Conservation (phyloP, 2,797 vertebrate species). For the Podarcis lilfordi region DNA sequence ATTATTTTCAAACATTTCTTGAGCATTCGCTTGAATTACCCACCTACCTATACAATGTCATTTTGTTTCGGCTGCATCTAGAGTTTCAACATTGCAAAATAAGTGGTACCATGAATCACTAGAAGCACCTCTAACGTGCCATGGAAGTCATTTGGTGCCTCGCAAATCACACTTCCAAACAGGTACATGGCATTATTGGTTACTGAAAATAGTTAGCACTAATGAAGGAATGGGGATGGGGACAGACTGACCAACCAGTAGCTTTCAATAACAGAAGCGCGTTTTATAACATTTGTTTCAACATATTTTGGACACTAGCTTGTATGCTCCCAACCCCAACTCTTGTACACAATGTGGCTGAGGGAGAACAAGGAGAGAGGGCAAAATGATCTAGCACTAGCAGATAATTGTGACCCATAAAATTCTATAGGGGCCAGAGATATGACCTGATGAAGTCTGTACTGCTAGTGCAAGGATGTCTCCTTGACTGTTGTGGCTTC, state of each 20-base stretch:
- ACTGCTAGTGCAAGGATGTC: not conserved
- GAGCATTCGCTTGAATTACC: constrained; percentile 3
- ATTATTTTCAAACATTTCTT: not conserved
- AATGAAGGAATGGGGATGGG: constrained; percentile 2
- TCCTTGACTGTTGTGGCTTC: not conserved
- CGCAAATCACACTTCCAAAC: constrained; percentile 15
- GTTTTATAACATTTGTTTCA: not conserved
- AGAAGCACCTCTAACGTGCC: not conserved
- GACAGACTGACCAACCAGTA: not conserved
- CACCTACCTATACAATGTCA: not conserved
- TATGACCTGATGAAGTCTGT: not conserved
- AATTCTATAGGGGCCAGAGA: too few relatives aligned
- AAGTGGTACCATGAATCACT: constrained; percentile 32
- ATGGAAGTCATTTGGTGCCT: constrained; percentile 17
- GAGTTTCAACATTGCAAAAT: constrained; percentile 3
- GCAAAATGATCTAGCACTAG: not conserved
- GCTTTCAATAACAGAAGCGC: not conserved
- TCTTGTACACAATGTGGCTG: not conserved
- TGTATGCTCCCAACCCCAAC: not conserved
- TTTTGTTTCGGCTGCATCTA: constrained; percentile 2
- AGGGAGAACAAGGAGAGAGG: not conserved
- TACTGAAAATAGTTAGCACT: constrained; percentile 8
- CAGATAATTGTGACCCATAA: not conserved
- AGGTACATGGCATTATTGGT: constrained; percentile 34
- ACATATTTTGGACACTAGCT: not conserved